Conservation (phyloP, 2,113 vertebrate species). For the Dasypus novemcinctus region DNA sequence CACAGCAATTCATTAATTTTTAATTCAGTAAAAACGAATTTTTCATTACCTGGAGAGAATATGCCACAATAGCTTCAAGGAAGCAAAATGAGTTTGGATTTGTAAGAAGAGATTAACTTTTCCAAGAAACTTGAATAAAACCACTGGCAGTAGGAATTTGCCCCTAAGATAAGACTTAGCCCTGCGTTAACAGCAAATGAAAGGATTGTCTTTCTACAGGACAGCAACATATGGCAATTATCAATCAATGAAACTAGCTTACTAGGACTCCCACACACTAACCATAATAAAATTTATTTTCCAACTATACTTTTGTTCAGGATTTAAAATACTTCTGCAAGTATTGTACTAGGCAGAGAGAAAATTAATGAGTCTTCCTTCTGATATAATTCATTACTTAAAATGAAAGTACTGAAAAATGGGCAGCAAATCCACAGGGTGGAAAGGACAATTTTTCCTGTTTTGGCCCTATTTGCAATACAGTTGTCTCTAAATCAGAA, state of each 20-base stretch:
- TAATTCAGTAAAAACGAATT: background rate
- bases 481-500: background rate
- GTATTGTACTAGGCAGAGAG: background rate
- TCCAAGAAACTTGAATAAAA: background rate
- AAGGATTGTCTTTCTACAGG: background rate
- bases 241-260: background rate
- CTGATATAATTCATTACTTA: slow-evolving; percentile 16
- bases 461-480: background rate
- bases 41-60: slow-evolving; percentile 25
- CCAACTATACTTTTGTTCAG: background rate
- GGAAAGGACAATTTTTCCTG: background rate
- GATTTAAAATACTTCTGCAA: slow-evolving; percentile 32
- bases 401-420: slow-evolving; percentile 30
- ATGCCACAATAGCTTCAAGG: background rate
- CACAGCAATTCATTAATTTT: background rate
- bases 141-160: background rate
- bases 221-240: background rate
- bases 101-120: slow-evolving; percentile 6
- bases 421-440: background rate
- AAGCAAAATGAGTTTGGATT: background rate
- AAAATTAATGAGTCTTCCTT: background rate
- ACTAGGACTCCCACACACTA: background rate
- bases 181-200: background rate
- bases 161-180: background rate
- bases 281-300: background rate